These are phyloP conservation scores for Neotoxoptera formosana DNA, from an alignment of 1,140 invertebrate species.

Conservation along the genomic window DNA sequence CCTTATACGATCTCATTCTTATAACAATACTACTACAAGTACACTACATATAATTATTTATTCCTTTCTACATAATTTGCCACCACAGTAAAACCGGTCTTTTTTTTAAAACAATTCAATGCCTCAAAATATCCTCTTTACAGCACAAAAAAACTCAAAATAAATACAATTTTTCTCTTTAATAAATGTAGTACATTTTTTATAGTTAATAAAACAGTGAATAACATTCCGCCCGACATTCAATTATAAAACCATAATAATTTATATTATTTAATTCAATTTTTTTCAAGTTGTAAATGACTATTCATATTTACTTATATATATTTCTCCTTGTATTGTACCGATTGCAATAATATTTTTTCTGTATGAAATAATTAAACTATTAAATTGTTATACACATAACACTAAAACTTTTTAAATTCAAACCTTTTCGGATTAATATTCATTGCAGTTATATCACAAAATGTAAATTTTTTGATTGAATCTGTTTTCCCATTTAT, in stretches of 20 bases:
- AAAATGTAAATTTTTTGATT: constrained; percentile 13
- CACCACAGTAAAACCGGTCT: neutral
- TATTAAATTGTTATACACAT: neutral
- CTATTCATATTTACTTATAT: constrained; percentile 23
- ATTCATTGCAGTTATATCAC: constrained; percentile 18
- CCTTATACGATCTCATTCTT: constrained; percentile 54
- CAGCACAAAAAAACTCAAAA: neutral
- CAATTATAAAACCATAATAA: neutral
- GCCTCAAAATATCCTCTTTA: neutral
- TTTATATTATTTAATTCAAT: neutral
- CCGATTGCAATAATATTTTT: constrained; percentile 40
- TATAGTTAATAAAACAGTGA: neutral
- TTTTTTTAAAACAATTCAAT: neutral
- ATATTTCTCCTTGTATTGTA: constrained; percentile 18
- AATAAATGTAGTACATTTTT: neutral
- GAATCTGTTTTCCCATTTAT: neutral
- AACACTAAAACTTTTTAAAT: neutral
- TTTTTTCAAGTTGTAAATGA: constrained; percentile 14
- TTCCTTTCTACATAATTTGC: constrained; percentile 7
- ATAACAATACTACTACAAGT: constrained; percentile 39
- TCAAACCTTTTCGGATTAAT: constrained; percentile 38
- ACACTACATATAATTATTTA: neutral
- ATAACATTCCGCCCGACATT: neutral
- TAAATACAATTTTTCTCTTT: neutral
- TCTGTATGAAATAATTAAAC: neutral